Evolutionary conservation across 2,113 vertebrate species (phyloP), one percentile per base, ranked within the genome.

Genomic region (Stercorarius parasiticus): DNA sequence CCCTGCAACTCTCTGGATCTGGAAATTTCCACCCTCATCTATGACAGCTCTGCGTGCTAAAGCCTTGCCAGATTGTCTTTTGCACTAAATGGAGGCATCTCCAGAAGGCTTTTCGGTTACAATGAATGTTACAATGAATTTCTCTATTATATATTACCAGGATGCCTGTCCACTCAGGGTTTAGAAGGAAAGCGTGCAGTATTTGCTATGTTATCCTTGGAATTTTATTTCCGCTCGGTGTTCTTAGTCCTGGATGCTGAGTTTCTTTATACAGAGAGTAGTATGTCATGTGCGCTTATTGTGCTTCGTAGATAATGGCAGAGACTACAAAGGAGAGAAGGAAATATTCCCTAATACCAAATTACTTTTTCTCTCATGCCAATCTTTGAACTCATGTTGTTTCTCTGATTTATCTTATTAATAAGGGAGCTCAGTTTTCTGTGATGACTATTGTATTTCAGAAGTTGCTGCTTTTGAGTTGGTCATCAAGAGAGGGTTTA

Each of bases 401-500:
- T 96, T 50, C 64, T 25, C 23, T 61, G 23, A 74, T 92, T 36
- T 83, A 58, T 50, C 10, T 43, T 47, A 3, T 23, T 47, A 30
- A 13, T 55, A 69, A 65, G 34, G 11, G 15, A 76, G 16, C 1
- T 4, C 19, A 27, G 27, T 83, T 86, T 86, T 90, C n/a, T 94
- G 11, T 77, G 50, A 17, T 82, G n/a, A 25, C 20, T 88, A 0
- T 55, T 83, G 26, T n/a, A 45, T 78, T 85, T 90, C 47, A 49
- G 18, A 85, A 64, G 20, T 38, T 90, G 14, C 16, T 74, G 5
- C 42, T 81, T 78, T 86, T 59, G 29, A 74, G 55, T 30, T 55
- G 17, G 6, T 62, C 29, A 38, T 30, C 0, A 0, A 42, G 50
- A 88, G 30, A n/a, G 6, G 16, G 6, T 11, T 85, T 69, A 34